phyloP scores from a whole-genome alignment of 2,888 invertebrate species.

The Dione juno region DNA sequence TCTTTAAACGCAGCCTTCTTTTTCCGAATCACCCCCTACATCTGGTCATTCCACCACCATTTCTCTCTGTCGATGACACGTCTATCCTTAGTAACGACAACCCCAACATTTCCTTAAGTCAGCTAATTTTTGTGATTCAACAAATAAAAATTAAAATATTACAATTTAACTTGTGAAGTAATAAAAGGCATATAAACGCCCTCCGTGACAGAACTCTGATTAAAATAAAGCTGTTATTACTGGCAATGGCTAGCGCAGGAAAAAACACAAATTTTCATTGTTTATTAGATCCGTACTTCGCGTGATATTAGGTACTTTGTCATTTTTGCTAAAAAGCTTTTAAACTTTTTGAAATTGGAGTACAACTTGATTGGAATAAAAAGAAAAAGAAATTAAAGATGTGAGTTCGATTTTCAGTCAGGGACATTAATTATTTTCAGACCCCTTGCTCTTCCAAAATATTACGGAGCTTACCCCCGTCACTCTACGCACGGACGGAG shows the following conservation, averaged over 20 bases:
- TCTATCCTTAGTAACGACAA: no score
- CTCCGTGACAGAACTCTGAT: slow-evolving; percentile 20
- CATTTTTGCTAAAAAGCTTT: neutral
- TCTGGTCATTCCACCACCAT: no score
- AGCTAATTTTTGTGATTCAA: no score
- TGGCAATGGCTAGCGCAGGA: neutral
- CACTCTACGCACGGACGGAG: no score
- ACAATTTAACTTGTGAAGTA: neutral
- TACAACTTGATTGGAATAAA: neutral
- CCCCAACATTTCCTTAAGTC: no score
- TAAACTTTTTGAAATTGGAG: neutral
- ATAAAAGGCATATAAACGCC: slow-evolving; percentile 6
- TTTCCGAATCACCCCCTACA: no score
- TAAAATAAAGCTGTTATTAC: slow-evolving; percentile 4
- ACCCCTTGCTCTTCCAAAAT: no score
- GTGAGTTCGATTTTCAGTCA: neutral
- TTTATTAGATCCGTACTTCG: slow-evolving; percentile 19
- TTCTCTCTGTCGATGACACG: no score
- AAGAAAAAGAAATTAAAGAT: neutral
- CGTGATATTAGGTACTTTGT: slow-evolving; percentile 18
- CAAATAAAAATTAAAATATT: neutral
- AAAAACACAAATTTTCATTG: slow-evolving; percentile 16
- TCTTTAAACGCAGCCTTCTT: no score
- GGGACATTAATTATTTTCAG: neutral
- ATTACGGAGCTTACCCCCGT: no score